A percentile compares a stretch with the other conserved stretches of the same genome.
These are phyloP conservation scores for Aphrophora alni DNA, from an alignment of 2,888 invertebrate genomes.

Conservation along the genomic window DNA sequence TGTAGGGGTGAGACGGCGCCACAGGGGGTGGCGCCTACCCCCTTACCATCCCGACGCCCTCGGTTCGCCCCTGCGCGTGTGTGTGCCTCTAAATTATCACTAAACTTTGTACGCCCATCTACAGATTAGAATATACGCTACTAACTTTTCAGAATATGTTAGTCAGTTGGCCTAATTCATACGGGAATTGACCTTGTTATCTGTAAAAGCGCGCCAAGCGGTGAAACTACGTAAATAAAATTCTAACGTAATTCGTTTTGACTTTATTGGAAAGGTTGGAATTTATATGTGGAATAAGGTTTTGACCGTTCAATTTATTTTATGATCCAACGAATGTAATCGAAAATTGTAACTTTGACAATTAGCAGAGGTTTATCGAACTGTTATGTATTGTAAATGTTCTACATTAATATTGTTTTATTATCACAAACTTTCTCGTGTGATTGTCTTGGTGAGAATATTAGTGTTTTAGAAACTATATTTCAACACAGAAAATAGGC, in stretches of 20 bases:
- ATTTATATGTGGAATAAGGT: neutral
- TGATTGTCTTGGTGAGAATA: no score
- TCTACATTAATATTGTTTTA: no score
- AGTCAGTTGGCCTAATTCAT: neutral
- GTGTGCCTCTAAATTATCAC: slow-evolving; percentile 42
- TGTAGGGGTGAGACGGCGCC: slow-evolving; percentile 24
- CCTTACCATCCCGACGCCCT: slow-evolving; percentile 33
- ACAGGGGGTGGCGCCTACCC: slow-evolving; percentile 25
- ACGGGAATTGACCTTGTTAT: slow-evolving; percentile 3
- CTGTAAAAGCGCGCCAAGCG: neutral
- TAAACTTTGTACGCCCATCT: slow-evolving; percentile 42
- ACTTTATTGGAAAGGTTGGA: neutral
- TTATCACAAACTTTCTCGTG: no score
- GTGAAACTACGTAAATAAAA: neutral
- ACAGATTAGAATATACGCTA: slow-evolving; percentile 39
- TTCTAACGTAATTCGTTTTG: neutral
- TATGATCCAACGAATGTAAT: neutral
- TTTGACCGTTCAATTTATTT: neutral
- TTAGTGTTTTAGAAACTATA: no score
- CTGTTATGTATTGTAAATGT: no score
- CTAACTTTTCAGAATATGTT: slow-evolving; percentile 30
- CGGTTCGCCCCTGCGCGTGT: slow-evolving; percentile 28
- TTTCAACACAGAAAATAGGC: no score
- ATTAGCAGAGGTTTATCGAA: no score
- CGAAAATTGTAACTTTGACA: no score